Conservation (phyloP, 2,888 invertebrate genomes). For the Ditylenchus weischeri region DNA sequence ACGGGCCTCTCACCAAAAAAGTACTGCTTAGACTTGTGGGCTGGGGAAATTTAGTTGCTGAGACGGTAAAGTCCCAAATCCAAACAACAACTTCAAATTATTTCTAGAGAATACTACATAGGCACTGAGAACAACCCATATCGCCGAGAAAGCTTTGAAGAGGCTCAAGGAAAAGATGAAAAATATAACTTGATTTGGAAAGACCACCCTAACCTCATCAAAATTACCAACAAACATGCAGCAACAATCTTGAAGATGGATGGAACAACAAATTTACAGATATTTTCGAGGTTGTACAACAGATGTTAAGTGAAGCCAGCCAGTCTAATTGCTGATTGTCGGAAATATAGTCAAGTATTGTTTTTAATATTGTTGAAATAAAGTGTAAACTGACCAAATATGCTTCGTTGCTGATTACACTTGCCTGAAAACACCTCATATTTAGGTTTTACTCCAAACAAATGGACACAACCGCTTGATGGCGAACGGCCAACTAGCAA, state of each 20-base stretch:
- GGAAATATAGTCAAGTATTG: background rate
- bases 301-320: slow-evolving; percentile 9
- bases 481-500: no score
- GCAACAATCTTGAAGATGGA: slow-evolving; percentile 20
- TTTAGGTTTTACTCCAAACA: slow-evolving; percentile 16
- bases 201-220: slow-evolving; percentile 22
- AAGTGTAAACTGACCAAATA: slow-evolving; percentile 39
- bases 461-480: background rate
- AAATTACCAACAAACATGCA: slow-evolving; percentile 25
- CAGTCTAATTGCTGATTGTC: background rate
- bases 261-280: slow-evolving; percentile 27
- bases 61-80: no score
- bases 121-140: slow-evolving; percentile 21
- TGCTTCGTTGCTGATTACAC: slow-evolving; percentile 35
- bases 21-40: no score
- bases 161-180: slow-evolving; percentile 27
- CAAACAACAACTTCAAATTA: no score
- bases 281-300: slow-evolving; percentile 17
- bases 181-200: slow-evolving; percentile 29
- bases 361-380: background rate
- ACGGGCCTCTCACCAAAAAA: no score
- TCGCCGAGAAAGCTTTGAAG: slow-evolving; percentile 29
- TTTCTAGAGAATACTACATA: slow-evolving; percentile 32
- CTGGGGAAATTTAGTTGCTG: no score
- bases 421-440: background rate